A percentile compares a stretch with the other conserved stretches of the same genome.
phyloP scores from a whole-genome alignment of 2,113 vertebrate species.

The Gallinago media region DNA sequence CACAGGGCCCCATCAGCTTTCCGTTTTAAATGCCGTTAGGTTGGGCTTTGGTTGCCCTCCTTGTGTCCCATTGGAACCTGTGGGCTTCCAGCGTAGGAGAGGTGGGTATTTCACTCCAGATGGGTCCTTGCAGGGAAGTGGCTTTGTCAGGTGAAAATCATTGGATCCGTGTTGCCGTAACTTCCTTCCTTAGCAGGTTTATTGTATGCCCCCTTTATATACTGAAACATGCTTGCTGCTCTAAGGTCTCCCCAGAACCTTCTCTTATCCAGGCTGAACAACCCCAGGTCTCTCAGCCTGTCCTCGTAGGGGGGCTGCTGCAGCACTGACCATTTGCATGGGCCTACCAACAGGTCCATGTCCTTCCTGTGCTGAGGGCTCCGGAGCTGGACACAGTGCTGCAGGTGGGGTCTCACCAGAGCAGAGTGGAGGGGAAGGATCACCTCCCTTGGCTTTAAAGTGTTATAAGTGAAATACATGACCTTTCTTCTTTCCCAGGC shows the following conservation, averaged over 20 bases:
- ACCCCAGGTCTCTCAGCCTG: not conserved
- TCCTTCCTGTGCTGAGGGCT: not conserved
- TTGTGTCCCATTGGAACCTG: not conserved
- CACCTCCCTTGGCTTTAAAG: not conserved
- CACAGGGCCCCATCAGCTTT: not conserved
- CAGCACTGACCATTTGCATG: accelerated
- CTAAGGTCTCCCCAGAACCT: accelerated
- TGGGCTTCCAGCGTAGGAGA: not conserved
- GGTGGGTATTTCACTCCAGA: not conserved
- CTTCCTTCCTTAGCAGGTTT: not conserved
- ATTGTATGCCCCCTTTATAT: not conserved
- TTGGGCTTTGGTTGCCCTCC: not conserved
- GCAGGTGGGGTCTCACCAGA: not conserved
- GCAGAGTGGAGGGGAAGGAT: not conserved
- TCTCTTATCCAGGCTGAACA: not conserved
- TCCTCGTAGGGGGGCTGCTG: not conserved
- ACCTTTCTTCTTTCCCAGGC: conserved; percentile 53
- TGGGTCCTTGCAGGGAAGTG: not conserved
- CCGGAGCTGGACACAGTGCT: not conserved
- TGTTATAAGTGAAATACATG: not conserved
- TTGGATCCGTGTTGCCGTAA: not conserved
- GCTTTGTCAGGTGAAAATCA: not conserved
- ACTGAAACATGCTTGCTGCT: accelerated
- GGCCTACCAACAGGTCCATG: accelerated
- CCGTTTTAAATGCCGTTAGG: not conserved